Conservation (phyloP, 2,113 vertebrate genomes). For the Albula goreensis region DNA sequence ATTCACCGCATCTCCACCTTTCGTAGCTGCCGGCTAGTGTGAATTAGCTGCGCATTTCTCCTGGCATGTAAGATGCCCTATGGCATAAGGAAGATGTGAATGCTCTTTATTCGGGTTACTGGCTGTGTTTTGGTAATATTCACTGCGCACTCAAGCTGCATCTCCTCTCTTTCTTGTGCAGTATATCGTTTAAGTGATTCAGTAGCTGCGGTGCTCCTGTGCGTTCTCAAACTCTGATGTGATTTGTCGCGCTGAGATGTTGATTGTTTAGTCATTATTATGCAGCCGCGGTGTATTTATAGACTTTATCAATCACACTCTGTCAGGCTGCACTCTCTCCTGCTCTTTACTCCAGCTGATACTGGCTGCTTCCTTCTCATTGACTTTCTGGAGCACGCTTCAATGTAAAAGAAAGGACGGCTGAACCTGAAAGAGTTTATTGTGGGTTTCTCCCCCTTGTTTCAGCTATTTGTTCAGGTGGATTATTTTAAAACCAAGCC, state of each 20-base stretch:
- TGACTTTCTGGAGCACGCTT: conserved; percentile 10
- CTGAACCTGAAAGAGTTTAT: neutral
- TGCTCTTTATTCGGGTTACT: neutral
- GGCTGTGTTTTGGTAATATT: neutral
- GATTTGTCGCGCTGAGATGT: neutral
- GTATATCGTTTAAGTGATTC: neutral
- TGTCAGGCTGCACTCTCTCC: neutral
- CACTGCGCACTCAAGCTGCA: neutral
- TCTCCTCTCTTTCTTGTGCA: no score
- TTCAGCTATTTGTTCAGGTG: conserved; percentile 10
- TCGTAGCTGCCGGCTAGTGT: neutral
- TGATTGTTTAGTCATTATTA: conserved; percentile 12
- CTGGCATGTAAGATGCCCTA: no score
- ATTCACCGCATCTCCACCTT: neutral
- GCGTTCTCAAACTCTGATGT: neutral
- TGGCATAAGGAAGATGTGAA: neutral
- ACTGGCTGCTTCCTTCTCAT: neutral
- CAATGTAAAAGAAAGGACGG: neutral
- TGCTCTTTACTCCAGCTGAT: neutral
- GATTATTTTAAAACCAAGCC: neutral
- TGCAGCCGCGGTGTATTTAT: neutral
- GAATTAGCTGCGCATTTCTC: neutral
- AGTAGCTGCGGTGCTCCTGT: neutral
- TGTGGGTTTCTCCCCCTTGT: neutral
- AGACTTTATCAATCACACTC: conserved; percentile 12